Evolutionary conservation across 1,140 invertebrate species (phyloP).

Genomic region (Lucilia cuprina): DNA sequence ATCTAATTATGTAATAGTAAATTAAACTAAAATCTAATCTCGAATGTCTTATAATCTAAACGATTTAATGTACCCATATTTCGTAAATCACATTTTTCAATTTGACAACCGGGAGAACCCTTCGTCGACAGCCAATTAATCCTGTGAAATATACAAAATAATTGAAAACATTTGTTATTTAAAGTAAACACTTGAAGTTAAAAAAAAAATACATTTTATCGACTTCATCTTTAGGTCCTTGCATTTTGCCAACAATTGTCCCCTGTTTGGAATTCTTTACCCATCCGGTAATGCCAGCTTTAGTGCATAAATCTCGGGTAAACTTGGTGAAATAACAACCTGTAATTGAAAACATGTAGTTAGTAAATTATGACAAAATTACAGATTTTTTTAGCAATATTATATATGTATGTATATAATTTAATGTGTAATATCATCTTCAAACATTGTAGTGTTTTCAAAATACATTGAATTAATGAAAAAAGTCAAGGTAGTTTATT

Average conservation of each 20-base stretch:
- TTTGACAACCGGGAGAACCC: constrained; percentile 84
- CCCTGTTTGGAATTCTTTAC: constrained; percentile 88
- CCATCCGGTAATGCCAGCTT: constrained; percentile 83
- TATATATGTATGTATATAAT: no score
- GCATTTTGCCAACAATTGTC: constrained; percentile 85
- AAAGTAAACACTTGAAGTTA: not conserved
- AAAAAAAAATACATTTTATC: constrained; percentile 79
- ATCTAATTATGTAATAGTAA: not conserved
- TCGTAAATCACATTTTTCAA: constrained; percentile 80
- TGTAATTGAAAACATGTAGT: constrained; percentile 59
- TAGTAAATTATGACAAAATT: no score
- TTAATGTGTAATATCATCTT: no score
- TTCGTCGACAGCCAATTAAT: constrained; percentile 81
- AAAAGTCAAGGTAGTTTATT: constrained; percentile 24
- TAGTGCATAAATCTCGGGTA: constrained; percentile 77
- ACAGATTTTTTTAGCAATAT: no score
- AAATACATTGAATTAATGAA: not conserved
- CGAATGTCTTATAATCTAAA: constrained; percentile 81
- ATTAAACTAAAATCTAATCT: constrained; percentile 75
- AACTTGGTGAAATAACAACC: constrained; percentile 89
- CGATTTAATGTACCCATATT: constrained; percentile 82
- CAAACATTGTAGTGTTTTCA: no score
- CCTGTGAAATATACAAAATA: constrained; percentile 66
- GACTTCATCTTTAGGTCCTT: constrained; percentile 78
- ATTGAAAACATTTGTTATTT: not conserved